Evolutionary conservation across 2,113 vertebrate genomes (phyloP).

Genomic region (Ptilonorhynchus violaceus): DNA sequence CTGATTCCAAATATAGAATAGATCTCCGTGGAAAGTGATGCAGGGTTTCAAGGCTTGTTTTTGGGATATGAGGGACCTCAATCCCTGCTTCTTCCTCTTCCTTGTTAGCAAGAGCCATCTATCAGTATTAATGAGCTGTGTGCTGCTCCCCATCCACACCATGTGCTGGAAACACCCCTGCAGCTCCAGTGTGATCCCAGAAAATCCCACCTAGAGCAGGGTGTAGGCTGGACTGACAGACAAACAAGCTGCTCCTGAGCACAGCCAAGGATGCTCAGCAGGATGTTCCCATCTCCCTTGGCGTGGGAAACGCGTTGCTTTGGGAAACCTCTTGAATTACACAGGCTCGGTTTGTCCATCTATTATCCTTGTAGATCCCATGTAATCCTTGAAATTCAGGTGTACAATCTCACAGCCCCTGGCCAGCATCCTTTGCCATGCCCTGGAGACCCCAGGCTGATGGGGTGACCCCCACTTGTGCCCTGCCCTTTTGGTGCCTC

Average conservation of each 20-base stretch:
- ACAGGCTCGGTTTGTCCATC: fast-evolving
- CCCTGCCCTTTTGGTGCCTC: background rate
- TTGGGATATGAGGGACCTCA: background rate
- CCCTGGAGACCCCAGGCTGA: background rate
- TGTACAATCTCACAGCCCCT: fast-evolving
- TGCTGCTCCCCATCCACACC: background rate
- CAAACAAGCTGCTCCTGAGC: background rate
- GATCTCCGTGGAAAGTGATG: background rate
- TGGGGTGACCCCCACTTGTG: background rate
- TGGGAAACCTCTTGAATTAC: background rate
- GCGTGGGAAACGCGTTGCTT: fast-evolving
- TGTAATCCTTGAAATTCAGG: background rate
- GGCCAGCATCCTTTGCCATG: background rate
- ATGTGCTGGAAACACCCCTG: background rate
- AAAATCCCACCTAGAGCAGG: no score
- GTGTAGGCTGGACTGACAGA: background rate
- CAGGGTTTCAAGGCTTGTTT: background rate
- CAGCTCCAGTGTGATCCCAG: background rate
- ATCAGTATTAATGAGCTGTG: fast-evolving
- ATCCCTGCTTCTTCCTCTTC: background rate
- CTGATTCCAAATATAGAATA: background rate
- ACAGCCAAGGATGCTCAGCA: background rate
- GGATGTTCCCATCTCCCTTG: fast-evolving
- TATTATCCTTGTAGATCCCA: background rate
- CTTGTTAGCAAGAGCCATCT: background rate